Evolutionary conservation across 1,140 invertebrate genomes (phyloP), one percentile per base, ranked within the genome.

Genomic region (Calliopsis andreniformis): DNA sequence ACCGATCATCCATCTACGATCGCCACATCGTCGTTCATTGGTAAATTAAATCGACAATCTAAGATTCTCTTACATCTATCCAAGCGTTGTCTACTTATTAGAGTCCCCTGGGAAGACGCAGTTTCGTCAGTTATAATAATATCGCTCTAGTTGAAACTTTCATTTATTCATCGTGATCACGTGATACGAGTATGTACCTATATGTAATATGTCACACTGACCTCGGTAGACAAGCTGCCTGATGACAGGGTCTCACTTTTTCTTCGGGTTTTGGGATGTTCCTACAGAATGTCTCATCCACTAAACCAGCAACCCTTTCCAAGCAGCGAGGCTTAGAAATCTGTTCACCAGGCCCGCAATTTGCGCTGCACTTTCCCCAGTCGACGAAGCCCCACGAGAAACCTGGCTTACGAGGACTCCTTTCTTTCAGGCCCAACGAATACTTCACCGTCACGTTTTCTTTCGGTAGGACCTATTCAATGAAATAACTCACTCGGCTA

Each of bases 331-430:
- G 80, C 42, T 84, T 76, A n/a, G 89, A 82, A 49, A 93, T 81
- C 80, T 92, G 87, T 30, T 83, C 90, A 88, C 94, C 94, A 78
- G 92, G 92, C n/a, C 94, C 94, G 88, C 94, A 94, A 55, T 92
- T 93, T n/a, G 91, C 89, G 16, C 93, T 93, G 80, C 94, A 94
- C 63, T 92, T 91, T 28, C 92, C 92, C 94, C 94, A 94, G 63
- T 93, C 93, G 30, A 91, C 87, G 69, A 92, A 93, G 32, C 91
- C 82, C 94, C 94, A 94, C 25, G 86, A 69, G 85, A 94, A 94
- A 72, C 89, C 89, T 0, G 92, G 91, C 56, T 85, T 88, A 55
- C 93, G 86, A 47, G 75, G 39, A 35, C n/a, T 75, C 45, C 79
- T 75, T 30, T 79, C 61, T 58, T 79, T 82, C 43, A 87, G 53